Evolutionary conservation across 2,888 invertebrate genomes (phyloP).

Genomic region (Trachelus troglodyta): DNA sequence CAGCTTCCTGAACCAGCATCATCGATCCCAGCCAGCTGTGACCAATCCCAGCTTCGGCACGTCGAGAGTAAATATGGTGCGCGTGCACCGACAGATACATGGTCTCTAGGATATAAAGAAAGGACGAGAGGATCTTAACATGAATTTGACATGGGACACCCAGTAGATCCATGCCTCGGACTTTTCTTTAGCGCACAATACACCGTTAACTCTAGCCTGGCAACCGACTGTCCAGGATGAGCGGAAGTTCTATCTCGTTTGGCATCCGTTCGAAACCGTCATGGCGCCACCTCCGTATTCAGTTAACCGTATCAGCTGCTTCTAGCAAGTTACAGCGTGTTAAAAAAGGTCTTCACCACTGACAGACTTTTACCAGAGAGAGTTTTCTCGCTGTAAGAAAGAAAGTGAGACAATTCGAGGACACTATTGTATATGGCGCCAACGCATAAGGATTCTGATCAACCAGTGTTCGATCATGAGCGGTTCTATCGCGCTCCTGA

Average conservation of each 20-base stretch:
- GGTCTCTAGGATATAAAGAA: conserved; percentile 1
- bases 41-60: conserved; percentile 45
- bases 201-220: conserved; percentile 59
- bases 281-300: conserved; percentile 1
- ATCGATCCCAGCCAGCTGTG: conserved; percentile 55
- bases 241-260: conserved; percentile 7
- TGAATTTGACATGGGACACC: conserved; percentile 25
- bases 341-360: background rate
- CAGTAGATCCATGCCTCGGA: conserved; percentile 16
- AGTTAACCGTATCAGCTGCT: background rate
- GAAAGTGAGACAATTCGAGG: background rate
- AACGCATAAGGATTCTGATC: background rate
- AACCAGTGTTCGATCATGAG: background rate
- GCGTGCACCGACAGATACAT: background rate
- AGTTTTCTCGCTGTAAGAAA: background rate
- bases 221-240: conserved; percentile 39
- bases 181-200: conserved; percentile 26
- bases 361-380: background rate
- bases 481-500: background rate
- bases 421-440: background rate
- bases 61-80: conserved; percentile 5
- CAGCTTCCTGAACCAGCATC: conserved; percentile 32
- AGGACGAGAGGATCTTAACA: conserved; percentile 10
- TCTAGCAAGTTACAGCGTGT: background rate
- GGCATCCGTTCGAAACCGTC: background rate